A percentile compares a stretch with the other conserved stretches of the same genome.
Evolutionary conservation across 2,888 invertebrate species (phyloP).

Genomic region (Eupeodes latifasciatus): DNA sequence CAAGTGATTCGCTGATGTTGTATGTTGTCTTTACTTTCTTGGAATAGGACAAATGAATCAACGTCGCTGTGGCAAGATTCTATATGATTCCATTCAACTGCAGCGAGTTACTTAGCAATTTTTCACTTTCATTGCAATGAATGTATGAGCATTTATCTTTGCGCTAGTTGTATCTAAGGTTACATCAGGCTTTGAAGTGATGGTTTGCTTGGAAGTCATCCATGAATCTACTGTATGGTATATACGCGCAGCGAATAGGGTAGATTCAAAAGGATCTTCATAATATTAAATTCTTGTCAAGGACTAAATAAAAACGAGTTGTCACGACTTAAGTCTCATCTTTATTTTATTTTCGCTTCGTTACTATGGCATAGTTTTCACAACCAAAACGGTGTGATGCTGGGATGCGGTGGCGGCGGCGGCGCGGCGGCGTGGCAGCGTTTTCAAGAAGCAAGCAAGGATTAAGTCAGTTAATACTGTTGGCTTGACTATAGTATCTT

Average conservation of each 20-base stretch:
- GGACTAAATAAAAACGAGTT: background rate
- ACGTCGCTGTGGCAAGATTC: constrained; percentile 44
- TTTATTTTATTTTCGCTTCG: background rate
- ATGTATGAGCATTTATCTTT: constrained; percentile 66
- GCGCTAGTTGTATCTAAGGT: constrained; percentile 42
- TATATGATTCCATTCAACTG: constrained; percentile 36
- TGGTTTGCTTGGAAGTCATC: background rate
- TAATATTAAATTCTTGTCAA: background rate
- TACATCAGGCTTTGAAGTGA: constrained; percentile 42
- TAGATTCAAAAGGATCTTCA: background rate
- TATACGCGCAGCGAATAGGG: background rate
- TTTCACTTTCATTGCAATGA: constrained; percentile 75
- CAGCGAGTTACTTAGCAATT: constrained; percentile 57
- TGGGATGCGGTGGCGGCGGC: background rate
- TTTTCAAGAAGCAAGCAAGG: background rate
- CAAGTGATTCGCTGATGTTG: background rate
- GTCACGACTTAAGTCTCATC: constrained; percentile 2
- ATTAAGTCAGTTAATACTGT: background rate
- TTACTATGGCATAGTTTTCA: background rate
- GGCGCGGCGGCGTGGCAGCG: too few relatives aligned
- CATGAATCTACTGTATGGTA: too few relatives aligned
- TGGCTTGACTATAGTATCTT: too few relatives aligned
- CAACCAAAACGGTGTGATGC: background rate
- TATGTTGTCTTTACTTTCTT: constrained; percentile 55
- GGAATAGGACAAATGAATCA: constrained; percentile 70